Conservation (phyloP, 2,888 invertebrate genomes). For the Automeris io region DNA sequence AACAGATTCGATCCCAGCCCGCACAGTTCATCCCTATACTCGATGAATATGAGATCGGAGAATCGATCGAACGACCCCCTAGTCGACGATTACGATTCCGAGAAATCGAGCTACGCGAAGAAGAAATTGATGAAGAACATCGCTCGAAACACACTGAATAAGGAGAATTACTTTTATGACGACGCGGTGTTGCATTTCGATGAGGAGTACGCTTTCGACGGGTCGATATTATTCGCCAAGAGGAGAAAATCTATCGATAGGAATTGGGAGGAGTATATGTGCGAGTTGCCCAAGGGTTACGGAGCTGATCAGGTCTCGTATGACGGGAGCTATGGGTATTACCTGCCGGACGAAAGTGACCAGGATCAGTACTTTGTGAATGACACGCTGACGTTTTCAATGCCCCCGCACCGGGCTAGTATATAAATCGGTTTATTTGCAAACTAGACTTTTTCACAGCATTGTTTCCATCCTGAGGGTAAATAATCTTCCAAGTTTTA, state of each 20-base stretch:
- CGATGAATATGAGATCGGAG: conserved; percentile 54
- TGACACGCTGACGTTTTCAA: conserved; percentile 64
- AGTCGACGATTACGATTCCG: conserved; percentile 68
- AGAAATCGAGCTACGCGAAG: conserved; percentile 65
- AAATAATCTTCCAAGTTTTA: too few species aligned
- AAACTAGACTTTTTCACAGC: conserved; percentile 9
- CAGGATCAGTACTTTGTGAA: conserved; percentile 60
- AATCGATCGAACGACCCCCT: conserved; percentile 65
- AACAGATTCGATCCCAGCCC: conserved; percentile 46
- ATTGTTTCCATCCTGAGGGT: background rate
- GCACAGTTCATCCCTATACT: conserved; percentile 57
- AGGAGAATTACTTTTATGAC: conserved; percentile 68
- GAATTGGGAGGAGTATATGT: conserved; percentile 52
- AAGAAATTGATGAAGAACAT: conserved; percentile 68
- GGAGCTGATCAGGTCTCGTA: conserved; percentile 52
- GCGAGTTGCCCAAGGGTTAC: conserved; percentile 46
- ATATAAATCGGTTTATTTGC: conserved; percentile 38
- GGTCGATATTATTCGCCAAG: conserved; percentile 65
- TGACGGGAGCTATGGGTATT: conserved; percentile 69
- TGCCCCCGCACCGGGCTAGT: conserved; percentile 68
- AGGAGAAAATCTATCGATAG: conserved; percentile 64
- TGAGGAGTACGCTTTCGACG: conserved; percentile 69
- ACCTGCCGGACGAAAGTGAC: conserved; percentile 59
- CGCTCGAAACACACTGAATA: conserved; percentile 53
- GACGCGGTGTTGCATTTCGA: conserved; percentile 68